These are phyloP conservation scores for Chaenocephalus aceratus DNA, from an alignment of 2,113 vertebrate species.

Conservation along the genomic window DNA sequence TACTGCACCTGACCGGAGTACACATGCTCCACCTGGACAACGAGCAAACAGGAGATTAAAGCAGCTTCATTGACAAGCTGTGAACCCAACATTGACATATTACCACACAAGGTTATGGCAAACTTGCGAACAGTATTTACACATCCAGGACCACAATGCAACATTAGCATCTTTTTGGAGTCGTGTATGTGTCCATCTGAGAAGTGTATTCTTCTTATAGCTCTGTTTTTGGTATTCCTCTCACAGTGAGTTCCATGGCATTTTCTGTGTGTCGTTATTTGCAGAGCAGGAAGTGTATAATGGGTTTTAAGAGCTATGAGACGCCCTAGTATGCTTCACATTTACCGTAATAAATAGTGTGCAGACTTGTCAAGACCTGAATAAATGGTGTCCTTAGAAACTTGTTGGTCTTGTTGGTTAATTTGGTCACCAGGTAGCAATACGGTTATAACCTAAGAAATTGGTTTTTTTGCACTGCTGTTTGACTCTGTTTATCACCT, in stretches of 20 bases:
- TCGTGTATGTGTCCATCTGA: not conserved
- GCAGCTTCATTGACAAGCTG: not conserved
- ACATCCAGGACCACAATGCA: not conserved
- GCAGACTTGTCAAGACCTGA: not conserved
- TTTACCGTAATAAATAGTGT: not conserved
- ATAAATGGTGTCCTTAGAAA: too few species aligned
- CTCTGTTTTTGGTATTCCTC: not conserved
- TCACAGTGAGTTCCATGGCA: too few species aligned
- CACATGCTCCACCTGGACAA: constrained; percentile 88
- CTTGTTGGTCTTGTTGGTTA: too few species aligned
- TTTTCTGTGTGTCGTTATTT: not conserved
- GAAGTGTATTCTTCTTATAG: not conserved
- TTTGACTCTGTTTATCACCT: too few species aligned
- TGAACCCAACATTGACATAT: not conserved
- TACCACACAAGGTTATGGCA: not conserved
- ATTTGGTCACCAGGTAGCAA: too few species aligned
- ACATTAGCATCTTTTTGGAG: not conserved
- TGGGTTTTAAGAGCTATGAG: not conserved
- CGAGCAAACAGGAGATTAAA: constrained; percentile 38
- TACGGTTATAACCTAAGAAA: too few species aligned
- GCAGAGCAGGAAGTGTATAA: not conserved
- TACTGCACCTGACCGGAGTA: constrained; percentile 92
- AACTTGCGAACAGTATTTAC: not conserved
- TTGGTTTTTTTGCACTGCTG: too few species aligned
- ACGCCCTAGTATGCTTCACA: not conserved